Evolutionary conservation across 1,140 invertebrate genomes (phyloP).

Genomic region (Drosophila repletoides): DNA sequence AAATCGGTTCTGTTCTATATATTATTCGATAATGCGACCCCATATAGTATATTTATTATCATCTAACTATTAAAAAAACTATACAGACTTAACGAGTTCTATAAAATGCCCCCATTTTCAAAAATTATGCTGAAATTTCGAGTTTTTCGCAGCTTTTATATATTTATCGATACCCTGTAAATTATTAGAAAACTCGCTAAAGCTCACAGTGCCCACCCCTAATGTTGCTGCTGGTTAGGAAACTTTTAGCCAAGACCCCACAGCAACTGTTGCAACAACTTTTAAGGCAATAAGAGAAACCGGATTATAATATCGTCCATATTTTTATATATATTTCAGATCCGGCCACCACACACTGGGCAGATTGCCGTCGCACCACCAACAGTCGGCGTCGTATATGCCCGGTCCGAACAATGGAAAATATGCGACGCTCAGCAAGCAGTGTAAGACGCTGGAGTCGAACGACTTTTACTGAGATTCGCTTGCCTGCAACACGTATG

Average conservation of each 20-base stretch:
- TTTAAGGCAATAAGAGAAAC: no score
- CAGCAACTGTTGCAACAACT: conserved; percentile 17
- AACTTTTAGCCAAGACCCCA: no score
- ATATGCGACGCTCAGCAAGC: conserved; percentile 95
- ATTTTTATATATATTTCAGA: conserved; percentile 35
- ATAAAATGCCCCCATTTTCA: no score
- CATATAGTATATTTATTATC: no score
- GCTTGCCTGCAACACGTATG: conserved; percentile 84
- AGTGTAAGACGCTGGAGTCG: conserved; percentile 96
- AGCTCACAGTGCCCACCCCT: conserved; percentile 18
- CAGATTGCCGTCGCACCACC: conserved; percentile 82
- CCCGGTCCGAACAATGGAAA: conserved; percentile 88
- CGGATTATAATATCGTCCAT: background rate
- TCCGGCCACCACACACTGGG: conserved; percentile 84
- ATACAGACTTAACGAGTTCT: no score
- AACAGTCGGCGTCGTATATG: conserved; percentile 74
- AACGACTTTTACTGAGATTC: conserved; percentile 96
- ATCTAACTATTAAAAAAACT: no score
- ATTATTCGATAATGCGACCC: no score
- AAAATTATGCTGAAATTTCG: no score
- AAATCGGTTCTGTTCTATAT: no score
- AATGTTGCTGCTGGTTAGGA: conserved; percentile 11
- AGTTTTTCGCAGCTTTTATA: no score
- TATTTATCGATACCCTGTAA: no score
- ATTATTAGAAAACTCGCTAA: no score